phyloP scores from a whole-genome alignment of 2,113 vertebrate species.

The Bufo gargarizans region DNA sequence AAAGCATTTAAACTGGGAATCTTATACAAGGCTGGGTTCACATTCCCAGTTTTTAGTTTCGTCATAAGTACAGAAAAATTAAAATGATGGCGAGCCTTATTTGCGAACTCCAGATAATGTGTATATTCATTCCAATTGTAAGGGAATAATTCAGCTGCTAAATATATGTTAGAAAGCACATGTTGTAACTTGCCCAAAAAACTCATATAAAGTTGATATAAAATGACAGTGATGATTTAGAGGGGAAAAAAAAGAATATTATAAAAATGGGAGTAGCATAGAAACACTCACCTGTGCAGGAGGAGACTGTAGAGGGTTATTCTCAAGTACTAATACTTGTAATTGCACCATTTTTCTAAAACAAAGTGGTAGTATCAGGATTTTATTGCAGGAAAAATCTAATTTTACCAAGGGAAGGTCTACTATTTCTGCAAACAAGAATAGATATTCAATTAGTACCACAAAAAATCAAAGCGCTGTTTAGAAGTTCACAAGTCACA shows the following conservation, averaged over 20 bases:
- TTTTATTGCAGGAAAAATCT: slow-evolving; percentile 96
- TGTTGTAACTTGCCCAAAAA: no score
- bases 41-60: no score
- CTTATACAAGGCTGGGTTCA: no score
- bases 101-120: no score
- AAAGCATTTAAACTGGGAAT: no score
- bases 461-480: neutral
- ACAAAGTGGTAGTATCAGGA: slow-evolving; percentile 89
- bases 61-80: no score
- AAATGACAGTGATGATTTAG: neutral
- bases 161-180: no score
- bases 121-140: no score
- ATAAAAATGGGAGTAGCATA: neutral
- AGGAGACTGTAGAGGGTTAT: slow-evolving; percentile 94
- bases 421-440: slow-evolving; percentile 80
- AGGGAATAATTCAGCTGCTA: no score
- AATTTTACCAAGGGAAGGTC: slow-evolving; percentile 94
- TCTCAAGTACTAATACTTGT: slow-evolving; percentile 89
- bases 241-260: neutral
- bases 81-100: no score
- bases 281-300: slow-evolving; percentile 87
- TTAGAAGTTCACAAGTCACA: neutral
- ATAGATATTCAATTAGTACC: neutral
- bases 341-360: slow-evolving; percentile 92
- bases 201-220: no score